A percentile compares a stretch with the other conserved stretches of the same genome.
These are phyloP conservation scores for Gadopsis bispinosus DNA, from an alignment of 2,797 vertebrate species.

Conservation along the genomic window DNA sequence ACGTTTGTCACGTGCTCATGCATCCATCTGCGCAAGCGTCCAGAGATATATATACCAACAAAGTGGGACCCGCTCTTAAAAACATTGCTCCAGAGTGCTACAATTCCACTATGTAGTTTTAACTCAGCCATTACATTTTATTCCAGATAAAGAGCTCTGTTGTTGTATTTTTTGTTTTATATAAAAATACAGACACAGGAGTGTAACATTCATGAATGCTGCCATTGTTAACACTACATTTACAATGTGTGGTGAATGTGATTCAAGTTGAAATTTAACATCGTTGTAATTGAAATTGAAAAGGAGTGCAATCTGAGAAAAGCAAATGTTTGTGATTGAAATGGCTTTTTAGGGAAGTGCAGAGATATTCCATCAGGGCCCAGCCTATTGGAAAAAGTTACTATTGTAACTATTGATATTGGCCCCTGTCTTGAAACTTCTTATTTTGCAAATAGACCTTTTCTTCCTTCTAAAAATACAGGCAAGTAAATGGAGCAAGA, in stretches of 20 bases:
- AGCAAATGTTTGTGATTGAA: conserved; percentile 30
- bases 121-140: not conserved
- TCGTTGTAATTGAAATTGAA: conserved; percentile 18
- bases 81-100: not conserved
- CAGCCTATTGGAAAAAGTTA: conserved; percentile 33
- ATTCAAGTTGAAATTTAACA: conserved; percentile 36
- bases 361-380: conserved; percentile 15
- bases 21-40: not conserved
- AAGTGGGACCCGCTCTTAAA: not conserved
- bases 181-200: not conserved
- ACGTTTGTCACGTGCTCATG: not conserved
- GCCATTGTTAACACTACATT: conserved; percentile 44
- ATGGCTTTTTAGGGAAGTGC: not conserved
- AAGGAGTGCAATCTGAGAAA: conserved; percentile 32
- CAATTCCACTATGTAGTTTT: not conserved
- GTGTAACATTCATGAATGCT: conserved; percentile 31
- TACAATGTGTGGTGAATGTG: conserved; percentile 14
- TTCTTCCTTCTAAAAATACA: conserved; percentile 61
- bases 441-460: conserved; percentile 41
- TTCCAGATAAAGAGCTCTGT: not conserved
- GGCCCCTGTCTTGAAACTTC: conserved; percentile 49
- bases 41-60: not conserved
- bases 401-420: conserved; percentile 64
- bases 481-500: conserved; percentile 42
- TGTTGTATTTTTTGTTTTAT: not conserved